These are phyloP conservation scores for Muricea muricata DNA, from an alignment of 92 coral and sea anemone genomes.

Conservation along the genomic window DNA sequence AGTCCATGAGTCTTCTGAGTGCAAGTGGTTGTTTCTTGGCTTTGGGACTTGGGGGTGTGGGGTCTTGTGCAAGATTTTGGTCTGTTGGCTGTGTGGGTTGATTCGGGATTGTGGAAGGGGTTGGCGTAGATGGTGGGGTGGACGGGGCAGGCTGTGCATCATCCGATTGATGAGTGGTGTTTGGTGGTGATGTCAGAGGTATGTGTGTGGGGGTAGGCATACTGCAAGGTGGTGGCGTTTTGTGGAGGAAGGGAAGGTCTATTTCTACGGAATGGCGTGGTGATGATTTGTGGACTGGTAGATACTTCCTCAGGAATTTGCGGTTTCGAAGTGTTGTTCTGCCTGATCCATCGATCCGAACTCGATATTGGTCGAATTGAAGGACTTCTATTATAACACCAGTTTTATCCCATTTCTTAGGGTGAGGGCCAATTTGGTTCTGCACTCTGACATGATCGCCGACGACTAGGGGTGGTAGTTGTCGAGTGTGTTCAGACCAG, in stretches of 20 bases:
- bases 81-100: too few relatives aligned
- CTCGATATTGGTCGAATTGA: background rate
- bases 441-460: background rate
- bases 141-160: too few relatives aligned
- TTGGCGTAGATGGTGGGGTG: too few relatives aligned
- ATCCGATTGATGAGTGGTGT: too few relatives aligned
- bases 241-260: background rate
- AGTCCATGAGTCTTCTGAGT: background rate
- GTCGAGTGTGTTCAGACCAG: background rate
- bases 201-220: background rate
- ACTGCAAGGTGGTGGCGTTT: background rate
- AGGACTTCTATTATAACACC: background rate
- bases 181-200: too few relatives aligned
- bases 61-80: too few relatives aligned
- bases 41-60: background rate
- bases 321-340: background rate
- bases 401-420: background rate
- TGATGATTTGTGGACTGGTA: background rate
- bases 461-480: background rate
- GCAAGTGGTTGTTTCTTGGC: background rate
- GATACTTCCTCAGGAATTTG: background rate
- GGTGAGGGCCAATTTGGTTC: slow-evolving; percentile 13
- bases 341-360: background rate
- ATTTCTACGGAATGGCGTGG: background rate
- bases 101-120: background rate